Conservation (phyloP, 92 coral and sea anemone species). For the Pocillopora grandis region DNA sequence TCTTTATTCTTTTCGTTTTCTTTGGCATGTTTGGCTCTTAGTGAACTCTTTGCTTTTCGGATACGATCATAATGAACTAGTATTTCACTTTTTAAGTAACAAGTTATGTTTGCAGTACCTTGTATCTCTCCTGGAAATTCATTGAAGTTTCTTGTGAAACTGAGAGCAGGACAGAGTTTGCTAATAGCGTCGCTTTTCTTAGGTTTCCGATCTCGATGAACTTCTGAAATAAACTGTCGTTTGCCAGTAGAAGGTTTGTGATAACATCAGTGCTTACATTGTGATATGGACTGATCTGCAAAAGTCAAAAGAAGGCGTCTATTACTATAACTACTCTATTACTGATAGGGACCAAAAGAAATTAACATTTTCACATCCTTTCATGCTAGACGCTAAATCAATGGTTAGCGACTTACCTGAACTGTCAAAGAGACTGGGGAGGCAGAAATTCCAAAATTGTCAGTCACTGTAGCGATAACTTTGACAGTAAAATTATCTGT, state of each 20-base stretch:
- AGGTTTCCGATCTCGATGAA: not conserved
- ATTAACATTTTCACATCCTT: not conserved
- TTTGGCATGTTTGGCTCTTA: fast-evolving
- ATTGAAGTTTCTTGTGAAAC: not conserved
- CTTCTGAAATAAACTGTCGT: not conserved
- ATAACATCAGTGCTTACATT: no score
- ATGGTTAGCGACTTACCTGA: no score
- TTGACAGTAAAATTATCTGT: no score
- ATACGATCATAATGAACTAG: not conserved
- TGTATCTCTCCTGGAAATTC: not conserved
- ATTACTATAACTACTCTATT: not conserved
- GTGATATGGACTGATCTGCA: no score
- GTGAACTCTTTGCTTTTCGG: no score
- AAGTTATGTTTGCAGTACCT: not conserved
- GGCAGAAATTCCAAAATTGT: no score
- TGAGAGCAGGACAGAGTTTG: not conserved
- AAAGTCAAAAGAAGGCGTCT: not conserved
- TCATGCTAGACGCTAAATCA: not conserved
- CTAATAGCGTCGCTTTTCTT: not conserved
- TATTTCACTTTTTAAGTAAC: not conserved
- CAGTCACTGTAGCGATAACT: no score
- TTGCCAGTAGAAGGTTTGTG: not conserved
- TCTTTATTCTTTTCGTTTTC: not conserved
- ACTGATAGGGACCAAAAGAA: not conserved
- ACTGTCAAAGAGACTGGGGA: no score